These are phyloP conservation scores for Drosophila meridiana DNA, from an alignment of 2,888 invertebrate genomes.

Conservation along the genomic window DNA sequence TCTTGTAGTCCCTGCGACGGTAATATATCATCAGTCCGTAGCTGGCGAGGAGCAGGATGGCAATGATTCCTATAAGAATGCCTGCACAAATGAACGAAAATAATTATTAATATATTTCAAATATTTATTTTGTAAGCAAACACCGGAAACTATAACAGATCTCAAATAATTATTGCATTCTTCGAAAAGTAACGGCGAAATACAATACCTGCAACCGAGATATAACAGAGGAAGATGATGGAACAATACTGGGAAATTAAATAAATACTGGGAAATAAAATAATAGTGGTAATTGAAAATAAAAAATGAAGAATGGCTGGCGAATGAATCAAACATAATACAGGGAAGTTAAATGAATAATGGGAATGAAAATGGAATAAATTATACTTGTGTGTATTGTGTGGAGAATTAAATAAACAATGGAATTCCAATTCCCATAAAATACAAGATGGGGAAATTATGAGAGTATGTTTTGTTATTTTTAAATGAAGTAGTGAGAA, in stretches of 20 bases:
- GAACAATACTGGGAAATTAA: neutral
- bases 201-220: neutral
- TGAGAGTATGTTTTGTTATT: too few species aligned
- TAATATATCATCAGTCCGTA: conserved; percentile 81
- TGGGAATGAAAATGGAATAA: too few species aligned
- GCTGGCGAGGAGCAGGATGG: conserved; percentile 74
- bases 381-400: too few species aligned
- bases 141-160: neutral
- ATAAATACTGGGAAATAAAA: neutral
- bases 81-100: conserved; percentile 44
- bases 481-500: neutral
- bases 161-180: neutral
- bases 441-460: neutral
- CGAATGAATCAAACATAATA: neutral
- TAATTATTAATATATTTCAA: neutral
- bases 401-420: neutral
- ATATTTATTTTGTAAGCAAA: neutral
- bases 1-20: conserved; percentile 81
- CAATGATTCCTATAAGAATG: conserved; percentile 79
- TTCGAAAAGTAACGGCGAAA: neutral
- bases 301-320: too few species aligned
- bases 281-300: neutral
- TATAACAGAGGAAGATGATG: too few species aligned
- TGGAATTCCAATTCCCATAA: neutral
- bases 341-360: too few species aligned